Evolutionary conservation across 2,113 vertebrate genomes (phyloP).

Genomic region (Etia nguti): DNA sequence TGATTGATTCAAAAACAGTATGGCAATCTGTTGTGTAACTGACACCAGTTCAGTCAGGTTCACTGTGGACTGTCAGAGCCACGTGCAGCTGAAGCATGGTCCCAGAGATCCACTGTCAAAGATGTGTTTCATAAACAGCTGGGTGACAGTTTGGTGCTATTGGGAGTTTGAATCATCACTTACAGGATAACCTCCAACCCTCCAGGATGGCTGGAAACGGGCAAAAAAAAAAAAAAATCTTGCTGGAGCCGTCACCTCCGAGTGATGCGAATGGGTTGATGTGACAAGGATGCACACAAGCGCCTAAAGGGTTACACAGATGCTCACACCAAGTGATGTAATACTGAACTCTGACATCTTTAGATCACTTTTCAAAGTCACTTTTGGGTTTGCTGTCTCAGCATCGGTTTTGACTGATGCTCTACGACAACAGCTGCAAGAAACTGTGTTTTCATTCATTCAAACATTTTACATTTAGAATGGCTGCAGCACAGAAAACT

Average conservation of each 20-base stretch:
- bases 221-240: not conserved
- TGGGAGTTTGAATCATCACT: constrained; percentile 37
- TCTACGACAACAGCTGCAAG: not conserved
- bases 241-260: not conserved
- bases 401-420: not conserved
- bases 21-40: not conserved
- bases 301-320: not conserved
- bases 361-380: not conserved
- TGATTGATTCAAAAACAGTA: constrained; percentile 7
- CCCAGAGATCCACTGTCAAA: not conserved
- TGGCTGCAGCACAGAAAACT: not conserved
- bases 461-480: not conserved
- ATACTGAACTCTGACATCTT: not conserved
- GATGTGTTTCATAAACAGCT: constrained; percentile 41
- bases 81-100: not conserved
- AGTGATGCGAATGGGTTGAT: not conserved
- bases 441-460: not conserved
- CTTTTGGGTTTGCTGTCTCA: not conserved
- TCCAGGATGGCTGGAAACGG: not conserved
- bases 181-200: constrained; percentile 42
- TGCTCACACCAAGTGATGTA: not conserved
- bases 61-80: constrained; percentile 4
- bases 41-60: constrained; percentile 51
- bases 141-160: constrained; percentile 27
- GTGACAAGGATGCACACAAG: not conserved